Evolutionary conservation across 2,113 vertebrate species (phyloP), one percentile per base, ranked within the genome.

Genomic region (Lophius piscatorius): DNA sequence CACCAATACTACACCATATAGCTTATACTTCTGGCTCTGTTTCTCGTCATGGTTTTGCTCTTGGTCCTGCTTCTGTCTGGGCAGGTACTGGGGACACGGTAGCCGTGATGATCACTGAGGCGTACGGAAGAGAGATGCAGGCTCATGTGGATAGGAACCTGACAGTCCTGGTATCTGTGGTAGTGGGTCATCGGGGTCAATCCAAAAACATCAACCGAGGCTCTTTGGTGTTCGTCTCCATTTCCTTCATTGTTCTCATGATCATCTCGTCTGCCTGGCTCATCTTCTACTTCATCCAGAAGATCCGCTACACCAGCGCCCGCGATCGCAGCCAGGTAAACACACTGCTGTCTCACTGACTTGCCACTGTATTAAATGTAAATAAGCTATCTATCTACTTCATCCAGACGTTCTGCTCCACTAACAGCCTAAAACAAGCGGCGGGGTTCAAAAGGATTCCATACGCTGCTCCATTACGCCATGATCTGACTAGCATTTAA

Each of bases 221-320:
- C 52, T 99, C 97, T 6, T 88, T 99, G 60, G 94, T 99, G 83
- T 98, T 98, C 44, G 96, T 99, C 73, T 98, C 97, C 68, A 94
- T 99, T 91, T 98, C 96, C 76, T 98, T 99, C 85, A 98, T 99
- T 59, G 95, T 98, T 62, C 91, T 99, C 80, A 97, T 99, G 95
- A 95, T 98, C 61, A 96, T 98, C 89, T 98, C 95, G 22, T 96
- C 96, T 4, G 95, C 97, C 0, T 99, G 97, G 97, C 94, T 99
- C 79, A 94, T 99, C 87, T 98, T 99, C 91, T 98, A 98, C 92
- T 99, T 97, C 91, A 96, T 98, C 78, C 97, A 98, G 90, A 98
- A 98, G 92, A 95, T 99, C 76, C 94, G 95, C 80, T 94, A 95
- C 81, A 95, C 93, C 63, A 95, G 91, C 29, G 91, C 94, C 39